A percentile compares a stretch with the other conserved stretches of the same genome.
Conservation (phyloP, 2,113 vertebrate species). For the Stictonetta naevosa region DNA sequence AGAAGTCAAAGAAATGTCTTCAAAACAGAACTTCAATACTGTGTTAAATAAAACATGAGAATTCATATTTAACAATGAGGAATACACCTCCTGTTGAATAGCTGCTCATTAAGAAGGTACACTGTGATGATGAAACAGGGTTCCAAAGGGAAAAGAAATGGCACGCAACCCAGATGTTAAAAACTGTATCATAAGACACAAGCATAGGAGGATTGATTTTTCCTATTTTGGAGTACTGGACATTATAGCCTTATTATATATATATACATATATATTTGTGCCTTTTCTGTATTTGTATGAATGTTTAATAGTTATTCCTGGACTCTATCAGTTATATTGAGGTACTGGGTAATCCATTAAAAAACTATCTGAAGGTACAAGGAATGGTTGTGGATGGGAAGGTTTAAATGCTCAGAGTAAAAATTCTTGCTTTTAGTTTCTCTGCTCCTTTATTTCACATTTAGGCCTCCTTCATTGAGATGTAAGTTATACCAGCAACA, state of each 20-base stretch:
- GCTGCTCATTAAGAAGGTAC: constrained; percentile 26
- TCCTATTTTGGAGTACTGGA: background rate
- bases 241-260: background rate
- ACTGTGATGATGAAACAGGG: background rate
- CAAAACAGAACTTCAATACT: constrained; percentile 11
- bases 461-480: background rate
- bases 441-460: background rate
- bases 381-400: background rate
- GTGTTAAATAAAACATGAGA: constrained; percentile 51
- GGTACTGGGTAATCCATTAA: background rate
- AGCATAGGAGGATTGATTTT: background rate
- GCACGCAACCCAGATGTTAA: background rate
- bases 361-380: background rate
- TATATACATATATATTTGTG: no score
- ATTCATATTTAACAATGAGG: constrained; percentile 2
- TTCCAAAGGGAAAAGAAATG: background rate
- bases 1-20: constrained; percentile 5
- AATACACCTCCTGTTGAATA: constrained; percentile 1
- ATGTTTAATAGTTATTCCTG: background rate
- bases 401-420: background rate
- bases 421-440: background rate
- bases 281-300: background rate
- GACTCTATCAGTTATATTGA: background rate
- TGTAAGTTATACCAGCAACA: background rate
- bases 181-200: background rate